Percentiles rank a stretch among this genome's conserved stretches.
Evolutionary conservation across 1,140 invertebrate species (phyloP).

Genomic region (Procambarus virginalis): DNA sequence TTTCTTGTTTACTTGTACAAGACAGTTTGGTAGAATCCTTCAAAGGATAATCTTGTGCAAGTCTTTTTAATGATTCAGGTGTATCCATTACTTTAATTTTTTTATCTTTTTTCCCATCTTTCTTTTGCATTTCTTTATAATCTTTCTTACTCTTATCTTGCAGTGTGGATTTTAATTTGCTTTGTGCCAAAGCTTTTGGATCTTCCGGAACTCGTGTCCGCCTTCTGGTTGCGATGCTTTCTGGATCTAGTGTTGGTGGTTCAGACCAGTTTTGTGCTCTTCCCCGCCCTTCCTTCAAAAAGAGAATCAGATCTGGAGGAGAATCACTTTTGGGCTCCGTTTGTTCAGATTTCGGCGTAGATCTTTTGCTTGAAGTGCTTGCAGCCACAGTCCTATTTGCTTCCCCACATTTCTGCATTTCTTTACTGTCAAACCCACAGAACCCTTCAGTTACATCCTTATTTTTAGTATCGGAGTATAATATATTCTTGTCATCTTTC

Average conservation of each 20-base stretch:
- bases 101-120: constrained; percentile 34
- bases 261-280: constrained; percentile 49
- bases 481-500: not conserved
- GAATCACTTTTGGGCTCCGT: constrained; percentile 28
- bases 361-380: constrained; percentile 22
- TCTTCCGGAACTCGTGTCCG: constrained; percentile 51
- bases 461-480: not conserved
- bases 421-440: constrained; percentile 22
- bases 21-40: constrained; percentile 19
- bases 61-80: constrained; percentile 55
- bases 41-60: constrained; percentile 25
- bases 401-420: not conserved
- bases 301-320: constrained; percentile 46
- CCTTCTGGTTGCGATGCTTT: constrained; percentile 55
- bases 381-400: not conserved
- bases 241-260: constrained; percentile 50
- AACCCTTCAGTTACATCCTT: constrained; percentile 4
- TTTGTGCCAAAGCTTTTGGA: constrained; percentile 2
- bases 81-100: constrained; percentile 53
- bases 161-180: not conserved
- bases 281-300: constrained; percentile 55
- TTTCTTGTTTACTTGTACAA: constrained; percentile 9
- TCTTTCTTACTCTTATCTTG: constrained; percentile 14
- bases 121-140: constrained; percentile 23
- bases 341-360: constrained; percentile 22